A percentile compares a stretch with the other conserved stretches of the same genome.
phyloP scores from a whole-genome alignment of 2,113 vertebrate genomes.

The Tragelaphus scriptus region DNA sequence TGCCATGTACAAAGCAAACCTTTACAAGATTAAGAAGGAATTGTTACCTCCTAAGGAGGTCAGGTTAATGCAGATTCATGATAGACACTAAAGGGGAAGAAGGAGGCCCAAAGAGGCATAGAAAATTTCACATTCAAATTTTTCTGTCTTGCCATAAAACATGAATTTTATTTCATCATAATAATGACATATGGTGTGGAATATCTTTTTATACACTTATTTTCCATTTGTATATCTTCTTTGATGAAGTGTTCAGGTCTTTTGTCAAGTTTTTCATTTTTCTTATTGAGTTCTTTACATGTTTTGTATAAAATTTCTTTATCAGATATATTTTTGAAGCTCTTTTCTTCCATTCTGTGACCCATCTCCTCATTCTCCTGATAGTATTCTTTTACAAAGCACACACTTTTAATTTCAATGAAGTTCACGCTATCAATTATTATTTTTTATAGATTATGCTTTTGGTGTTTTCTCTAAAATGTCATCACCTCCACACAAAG shows the following conservation, averaged over 20 bases:
- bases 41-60: not conserved
- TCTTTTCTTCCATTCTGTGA: not conserved
- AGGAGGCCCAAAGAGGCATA: not conserved
- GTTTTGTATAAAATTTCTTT: not conserved
- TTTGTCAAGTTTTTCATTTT: not conserved
- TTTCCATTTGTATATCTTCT: not conserved
- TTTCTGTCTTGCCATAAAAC: not conserved
- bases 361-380: not conserved
- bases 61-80: not conserved
- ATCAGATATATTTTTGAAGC: not conserved
- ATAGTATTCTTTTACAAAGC: not conserved
- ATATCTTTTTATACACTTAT: not conserved
- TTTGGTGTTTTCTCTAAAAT: not conserved
- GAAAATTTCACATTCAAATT: not conserved
- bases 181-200: not conserved
- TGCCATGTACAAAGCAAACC: not conserved
- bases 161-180: not conserved
- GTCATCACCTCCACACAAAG: not conserved
- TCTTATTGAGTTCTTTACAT: not conserved
- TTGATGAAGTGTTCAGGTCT: not conserved
- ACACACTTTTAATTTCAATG: not conserved
- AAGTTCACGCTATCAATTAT: not conserved
- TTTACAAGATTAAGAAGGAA: not conserved
- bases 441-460: not conserved
- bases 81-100: not conserved